A percentile compares a stretch with the other conserved stretches of the same genome.
Conservation (phyloP, 2,113 vertebrate species). For the Rhinichthys klamathensis region DNA sequence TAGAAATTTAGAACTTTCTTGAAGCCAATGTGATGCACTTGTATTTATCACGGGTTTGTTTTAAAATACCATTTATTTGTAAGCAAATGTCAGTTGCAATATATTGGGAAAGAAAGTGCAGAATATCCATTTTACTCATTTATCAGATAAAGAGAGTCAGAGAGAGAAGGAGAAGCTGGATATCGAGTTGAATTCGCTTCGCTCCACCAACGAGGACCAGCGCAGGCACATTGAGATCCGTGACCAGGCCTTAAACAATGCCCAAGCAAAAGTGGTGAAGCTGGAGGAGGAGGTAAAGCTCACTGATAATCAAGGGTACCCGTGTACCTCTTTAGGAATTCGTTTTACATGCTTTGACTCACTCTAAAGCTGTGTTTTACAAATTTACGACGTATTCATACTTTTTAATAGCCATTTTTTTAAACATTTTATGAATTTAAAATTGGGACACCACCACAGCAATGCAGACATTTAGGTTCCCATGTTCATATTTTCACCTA, state of each 20-base stretch:
- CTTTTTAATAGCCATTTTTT: background rate
- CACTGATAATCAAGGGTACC: background rate
- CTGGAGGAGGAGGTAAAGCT: conserved; percentile 93
- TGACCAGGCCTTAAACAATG: conserved; percentile 95
- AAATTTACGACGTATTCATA: background rate
- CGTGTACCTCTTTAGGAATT: background rate
- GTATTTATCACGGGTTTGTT: background rate
- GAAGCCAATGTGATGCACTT: background rate
- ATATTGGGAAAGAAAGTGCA: background rate
- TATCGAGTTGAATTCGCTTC: conserved; percentile 86
- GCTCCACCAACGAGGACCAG: conserved; percentile 93
- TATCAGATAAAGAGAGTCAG: conserved; percentile 89
- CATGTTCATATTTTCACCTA: background rate
- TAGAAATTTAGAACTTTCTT: background rate
- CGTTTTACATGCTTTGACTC: background rate
- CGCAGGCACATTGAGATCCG: conserved; percentile 96
- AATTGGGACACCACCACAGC: background rate
- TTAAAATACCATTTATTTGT: background rate
- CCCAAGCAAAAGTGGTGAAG: conserved; percentile 97
- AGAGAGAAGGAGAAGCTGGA: conserved; percentile 96
- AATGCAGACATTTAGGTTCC: background rate
- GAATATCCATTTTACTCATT: conserved; percentile 37
- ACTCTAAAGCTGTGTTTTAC: background rate
- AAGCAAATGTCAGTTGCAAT: too few relatives aligned
- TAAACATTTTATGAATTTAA: background rate